Base-by-base conservation (phyloP, 1,140 invertebrate species). In the Euschistus heros region DNA sequence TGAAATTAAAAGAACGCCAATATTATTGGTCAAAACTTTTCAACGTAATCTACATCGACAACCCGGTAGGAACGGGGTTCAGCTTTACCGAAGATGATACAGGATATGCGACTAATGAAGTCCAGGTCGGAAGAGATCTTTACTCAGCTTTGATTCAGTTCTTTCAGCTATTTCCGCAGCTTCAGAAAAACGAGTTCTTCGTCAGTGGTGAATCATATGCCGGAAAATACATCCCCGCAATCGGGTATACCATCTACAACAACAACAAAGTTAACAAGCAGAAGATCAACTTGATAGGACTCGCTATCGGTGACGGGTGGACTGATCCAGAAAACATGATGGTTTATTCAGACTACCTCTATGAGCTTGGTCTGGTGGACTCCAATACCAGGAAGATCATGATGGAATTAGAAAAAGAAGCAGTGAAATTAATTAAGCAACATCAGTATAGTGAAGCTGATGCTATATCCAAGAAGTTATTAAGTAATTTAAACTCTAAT, bases 311-410 rank as follows among this genome's bases (percentile, higher is more conserved):
- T n/a, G n/a, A n/a, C n/a, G n/a, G n/a, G n/a, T n/a, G n/a, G n/a
- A n/a, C n/a, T n/a, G n/a, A n/a, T n/a, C n/a, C n/a, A n/a, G n/a
- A n/a, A n/a, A n/a, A n/a, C n/a, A n/a, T n/a, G n/a, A n/a, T n/a
- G n/a, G n/a, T n/a, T n/a, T n/a, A n/a, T n/a, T n/a, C n/a, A n/a
- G 83, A 88, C 69, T 90, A 89, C 76, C 80, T 94, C 54, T 92
- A 89, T 73, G 85, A 88, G 71, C 74, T 90, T 52, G 91, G 91
- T 0, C 76, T 73, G 8, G 55, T 67, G 6, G 66, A 67, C 64
- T 20, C 26, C 6, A 69, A 71, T 24, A 67, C 46, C 63, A 62
- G 47, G 46, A 30, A 59, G 33, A 26, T 67, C 14, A 69, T 71
- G 46, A 2, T 37, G 50, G 52, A 50, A 26, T 52, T 65, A 33